phyloP scores from a whole-genome alignment of 1,140 invertebrate genomes.

The Aphaenogaster floridana region DNA sequence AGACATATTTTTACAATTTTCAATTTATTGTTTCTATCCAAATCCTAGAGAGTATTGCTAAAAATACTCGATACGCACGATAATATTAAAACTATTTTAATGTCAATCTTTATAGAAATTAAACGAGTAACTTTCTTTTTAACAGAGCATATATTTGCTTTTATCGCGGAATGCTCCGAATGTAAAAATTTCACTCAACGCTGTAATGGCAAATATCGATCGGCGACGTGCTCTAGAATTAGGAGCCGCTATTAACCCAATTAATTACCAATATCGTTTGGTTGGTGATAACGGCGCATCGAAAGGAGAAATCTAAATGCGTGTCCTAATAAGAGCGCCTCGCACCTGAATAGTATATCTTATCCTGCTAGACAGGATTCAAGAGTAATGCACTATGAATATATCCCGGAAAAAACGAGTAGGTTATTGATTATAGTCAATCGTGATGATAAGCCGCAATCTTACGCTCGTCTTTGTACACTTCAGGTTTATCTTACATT shows the following conservation, averaged over 20 bases:
- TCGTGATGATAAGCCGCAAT: conserved; percentile 10
- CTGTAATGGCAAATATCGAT: conserved; percentile 63
- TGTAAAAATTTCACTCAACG: conserved; percentile 60
- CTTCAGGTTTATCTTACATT: not conserved
- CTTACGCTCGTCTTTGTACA: conserved; percentile 6
- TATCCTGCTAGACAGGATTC: not conserved
- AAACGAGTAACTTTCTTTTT: conserved; percentile 24
- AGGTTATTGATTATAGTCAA: conserved; percentile 48
- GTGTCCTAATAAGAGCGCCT: conserved; percentile 52
- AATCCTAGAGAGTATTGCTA: not conserved
- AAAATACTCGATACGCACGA: not conserved
- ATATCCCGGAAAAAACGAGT: not conserved
- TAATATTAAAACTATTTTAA: not conserved
- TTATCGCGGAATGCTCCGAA: conserved; percentile 26
- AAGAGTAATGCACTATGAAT: conserved; percentile 17
- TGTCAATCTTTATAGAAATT: not conserved
- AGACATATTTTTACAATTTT: not conserved
- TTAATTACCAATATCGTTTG: conserved; percentile 78
- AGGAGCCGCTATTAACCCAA: conserved; percentile 77
- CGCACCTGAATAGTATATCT: not conserved
- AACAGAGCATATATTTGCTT: not conserved
- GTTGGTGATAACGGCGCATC: conserved; percentile 48
- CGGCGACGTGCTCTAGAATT: conserved; percentile 53
- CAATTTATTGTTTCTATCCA: not conserved
- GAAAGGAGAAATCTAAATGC: conserved; percentile 59